Base-by-base conservation (phyloP, 2,797 vertebrate genomes). In the Argentina silus region DNA sequence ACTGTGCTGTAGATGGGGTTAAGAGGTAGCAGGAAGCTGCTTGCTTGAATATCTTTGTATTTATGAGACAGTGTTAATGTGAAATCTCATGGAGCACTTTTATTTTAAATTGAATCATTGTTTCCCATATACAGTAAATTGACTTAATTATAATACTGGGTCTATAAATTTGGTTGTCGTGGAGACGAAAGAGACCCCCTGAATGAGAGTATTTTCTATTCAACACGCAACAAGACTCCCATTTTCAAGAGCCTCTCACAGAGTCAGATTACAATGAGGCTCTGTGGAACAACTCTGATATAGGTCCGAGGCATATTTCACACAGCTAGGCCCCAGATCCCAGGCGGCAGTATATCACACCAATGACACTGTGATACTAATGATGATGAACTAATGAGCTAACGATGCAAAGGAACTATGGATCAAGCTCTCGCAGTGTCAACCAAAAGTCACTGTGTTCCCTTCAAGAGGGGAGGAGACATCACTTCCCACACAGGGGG, bases 181-280 rank as follows among this genome's bases (percentile, higher is more conserved):
- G 72, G 44, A 47, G 48, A 42, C 27, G 21, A 42, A 21, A 23
- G 47, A 67, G 57, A 48, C 21, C 36, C 10, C 15, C 60, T 69
- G 42, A 79, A 83, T 74, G 67, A 83, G 83, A 77, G 56, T 42
- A 6, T 65, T 77, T 81, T 84, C 67, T 76, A 73, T 75, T 63
- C 69, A 36, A 66, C 69, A 56, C 8, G 9, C 64, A 45, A 73
- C 75, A 48, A 57, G 73, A 43, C 45, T 69, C 42, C 67, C 67
- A 57, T 79, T 76, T 77, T 67, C 55, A 71, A 66, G 45, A 68
- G 69, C 57, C 63, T 50, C 55, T 47, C 44, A 42, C 3, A 57
- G 48, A 48, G 10, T 85, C 61, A 10, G 64, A 72, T 78, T 84
- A 83, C 75, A 81, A 81, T 65, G 69, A 77, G 61, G 69, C 77